Base-by-base conservation (phyloP, 2,888 invertebrate species). In the Acanthacorydalis orientalis region DNA sequence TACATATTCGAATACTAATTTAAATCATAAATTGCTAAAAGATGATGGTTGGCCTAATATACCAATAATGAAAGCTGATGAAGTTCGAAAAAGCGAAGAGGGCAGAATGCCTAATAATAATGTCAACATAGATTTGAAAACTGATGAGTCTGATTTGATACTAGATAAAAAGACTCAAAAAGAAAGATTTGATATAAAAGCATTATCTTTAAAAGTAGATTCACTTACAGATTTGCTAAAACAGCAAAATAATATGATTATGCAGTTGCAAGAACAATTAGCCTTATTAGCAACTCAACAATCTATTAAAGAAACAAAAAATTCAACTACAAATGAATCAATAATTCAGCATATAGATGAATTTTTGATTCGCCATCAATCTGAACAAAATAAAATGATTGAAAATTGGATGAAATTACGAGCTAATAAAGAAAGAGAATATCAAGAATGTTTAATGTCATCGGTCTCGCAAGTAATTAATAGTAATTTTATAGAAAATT, bases 401-500 rank as follows among this genome's bases (percentile, higher is more conserved):
- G 65, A 66, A 49, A 63, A 58, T 52, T 56, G 62, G 47, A 48
- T 48, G 33, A 7, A 48, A 56, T 63, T 44, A 59, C 73, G 64
- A 57, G 71, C 66, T 48, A 62, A 57, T 15, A 68, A 69, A 53
- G 72, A 73, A 53, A 64, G 68, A 15, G 70, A 72, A 47, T 58
- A 70, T 16, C 67, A 69, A 12, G 74, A 75, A 50, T 62, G 65
- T 31, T 56, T 78, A 34, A 57, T 76, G 37, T 63, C 67, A 37
- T 63, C 67, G 11, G 59, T 78, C n/a, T 69, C 72, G 35, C 75
- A 77, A 55, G 64, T 73, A 44, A 59, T 77, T 10, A 65, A 67
- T 37, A 61, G 59, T 57, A 65, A 73, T 40, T 59, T 77, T 35
- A 62, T 68, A 4, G 73, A 72, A 40, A 73, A 73, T 51, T 58